phyloP scores from a whole-genome alignment of 2,888 invertebrate genomes.

The Brenthis ino region DNA sequence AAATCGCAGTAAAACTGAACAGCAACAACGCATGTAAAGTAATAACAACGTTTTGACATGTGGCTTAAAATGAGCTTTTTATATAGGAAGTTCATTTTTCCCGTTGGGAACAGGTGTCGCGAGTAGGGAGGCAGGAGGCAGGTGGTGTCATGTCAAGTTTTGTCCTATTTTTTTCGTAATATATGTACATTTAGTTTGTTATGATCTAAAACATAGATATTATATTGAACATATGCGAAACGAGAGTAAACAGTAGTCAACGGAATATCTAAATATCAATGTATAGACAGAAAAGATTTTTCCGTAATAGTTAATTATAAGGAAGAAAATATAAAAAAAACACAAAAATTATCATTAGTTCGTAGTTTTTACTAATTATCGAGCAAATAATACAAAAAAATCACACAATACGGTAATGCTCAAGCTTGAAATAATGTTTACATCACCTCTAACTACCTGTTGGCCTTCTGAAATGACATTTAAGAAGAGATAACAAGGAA shows the following conservation, averaged over 20 bases:
- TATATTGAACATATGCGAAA: too few species aligned
- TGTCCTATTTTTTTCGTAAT: neutral
- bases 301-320: too few species aligned
- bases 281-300: too few species aligned
- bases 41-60: conserved; percentile 3
- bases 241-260: too few species aligned
- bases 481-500: neutral
- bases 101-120: conserved; percentile 23
- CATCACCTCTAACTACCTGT: conserved; percentile 1
- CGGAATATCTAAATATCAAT: too few species aligned
- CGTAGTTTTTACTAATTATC: too few species aligned
- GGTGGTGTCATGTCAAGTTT: conserved; percentile 7
- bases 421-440: neutral
- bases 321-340: too few species aligned
- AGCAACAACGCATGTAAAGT: neutral
- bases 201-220: neutral
- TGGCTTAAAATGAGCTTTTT: neutral
- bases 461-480: conserved; percentile 7
- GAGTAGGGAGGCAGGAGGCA: conserved; percentile 14
- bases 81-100: conserved; percentile 21
- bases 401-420: neutral
- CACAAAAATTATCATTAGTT: too few species aligned
- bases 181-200: neutral
- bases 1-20: conserved; percentile 1
- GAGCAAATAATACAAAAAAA: too few species aligned